Evolutionary conservation across 1,140 invertebrate species (phyloP), one percentile per base, ranked within the genome.

Genomic region (Batillaria attramentaria): DNA sequence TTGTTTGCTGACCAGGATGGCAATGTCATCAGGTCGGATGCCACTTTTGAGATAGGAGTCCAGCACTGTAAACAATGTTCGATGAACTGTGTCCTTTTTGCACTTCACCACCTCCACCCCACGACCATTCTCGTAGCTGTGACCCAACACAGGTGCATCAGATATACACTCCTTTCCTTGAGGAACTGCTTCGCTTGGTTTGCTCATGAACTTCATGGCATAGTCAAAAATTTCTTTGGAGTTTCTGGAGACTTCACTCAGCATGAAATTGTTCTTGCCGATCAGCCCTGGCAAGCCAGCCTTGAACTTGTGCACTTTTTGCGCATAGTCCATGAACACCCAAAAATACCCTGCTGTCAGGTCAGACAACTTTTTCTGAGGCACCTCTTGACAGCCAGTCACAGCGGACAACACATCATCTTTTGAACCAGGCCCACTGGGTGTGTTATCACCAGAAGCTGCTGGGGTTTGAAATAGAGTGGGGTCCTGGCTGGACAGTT

Each of bases 311-410:
- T 88, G 87, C 54, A 88, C 87, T 72, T 88, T 88, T 72, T 87
- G 86, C 28, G 87, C 84, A 79, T 88, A 88, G 69, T 88, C 87
- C 86, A 88, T 86, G 72, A 86, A 87, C 16, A 88, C 73, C 87
- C 87, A 88, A 54, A 88, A 88, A 80, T 83, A 88, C 1, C 86
- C 86, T 65, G 62, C 33, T 24, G 43, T 78, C 2, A 75, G 39
- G 46, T 73, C 42, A n/a, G 20, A n/a, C 18, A 24, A 6, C 39
- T 72, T n/a, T n/a, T n/a, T n/a, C n/a, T n/a, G n/a, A n/a, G n/a
- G n/a, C n/a, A n/a, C n/a, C n/a, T n/a, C n/a, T n/a, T n/a, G n/a
- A n/a, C n/a, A n/a, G n/a, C n/a, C n/a, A n/a, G n/a, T n/a, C n/a
- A n/a, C n/a, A n/a, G n/a, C n/a, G n/a, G n/a, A n/a, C n/a, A n/a